Conservation (phyloP, 2,888 invertebrate genomes). For the Actias luna region DNA sequence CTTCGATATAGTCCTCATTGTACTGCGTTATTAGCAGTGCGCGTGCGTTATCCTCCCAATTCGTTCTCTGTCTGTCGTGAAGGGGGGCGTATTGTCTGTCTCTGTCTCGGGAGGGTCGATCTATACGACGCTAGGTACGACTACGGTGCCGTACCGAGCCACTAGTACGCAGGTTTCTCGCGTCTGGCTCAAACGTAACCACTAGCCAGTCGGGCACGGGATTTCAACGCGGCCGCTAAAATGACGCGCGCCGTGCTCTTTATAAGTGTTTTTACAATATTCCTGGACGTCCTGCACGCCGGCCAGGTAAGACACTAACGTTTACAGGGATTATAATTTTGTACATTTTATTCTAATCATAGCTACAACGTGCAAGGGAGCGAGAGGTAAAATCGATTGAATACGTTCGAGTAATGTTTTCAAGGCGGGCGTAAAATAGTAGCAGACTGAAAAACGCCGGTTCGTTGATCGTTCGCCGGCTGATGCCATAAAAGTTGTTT, state of each 20-base stretch:
- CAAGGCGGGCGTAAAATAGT: conserved; percentile 69
- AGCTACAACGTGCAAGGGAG: conserved; percentile 38
- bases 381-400: conserved; percentile 69
- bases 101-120: conserved; percentile 76
- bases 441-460: conserved; percentile 60
- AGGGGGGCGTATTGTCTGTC: conserved; percentile 40
- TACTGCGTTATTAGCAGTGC: conserved; percentile 68
- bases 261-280: conserved; percentile 82
- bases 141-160: conserved; percentile 64
- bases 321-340: conserved; percentile 21
- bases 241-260: conserved; percentile 84
- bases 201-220: conserved; percentile 53
- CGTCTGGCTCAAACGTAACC: conserved; percentile 66
- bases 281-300: conserved; percentile 81
- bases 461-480: conserved; percentile 38
- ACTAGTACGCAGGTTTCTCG: conserved; percentile 78
- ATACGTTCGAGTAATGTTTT: conserved; percentile 69
- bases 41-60: conserved; percentile 71
- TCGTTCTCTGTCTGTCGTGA: conserved; percentile 47
- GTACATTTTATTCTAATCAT: not conserved
- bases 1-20: conserved; percentile 67
- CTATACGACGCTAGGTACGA: conserved; percentile 78
- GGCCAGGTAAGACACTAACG: conserved; percentile 75
- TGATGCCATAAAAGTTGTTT: conserved; percentile 67
- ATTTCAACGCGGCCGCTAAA: conserved; percentile 76